phyloP scores from a whole-genome alignment of 2,797 vertebrate species.

The Siniperca scherzeri region DNA sequence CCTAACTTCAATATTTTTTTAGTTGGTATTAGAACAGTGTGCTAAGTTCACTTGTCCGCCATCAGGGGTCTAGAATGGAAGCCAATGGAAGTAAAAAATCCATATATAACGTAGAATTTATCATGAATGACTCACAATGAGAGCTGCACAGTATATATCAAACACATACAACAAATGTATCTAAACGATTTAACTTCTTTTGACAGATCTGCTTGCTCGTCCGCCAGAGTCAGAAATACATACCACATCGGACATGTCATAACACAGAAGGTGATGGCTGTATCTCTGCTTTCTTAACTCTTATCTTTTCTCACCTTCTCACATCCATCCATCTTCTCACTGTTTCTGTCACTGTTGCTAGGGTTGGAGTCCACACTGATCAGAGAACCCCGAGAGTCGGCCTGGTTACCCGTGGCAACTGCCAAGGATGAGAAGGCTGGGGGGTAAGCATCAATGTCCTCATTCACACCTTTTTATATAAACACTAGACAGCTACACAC shows the following conservation, averaged over 20 bases:
- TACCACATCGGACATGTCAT: background rate
- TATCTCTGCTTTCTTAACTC: background rate
- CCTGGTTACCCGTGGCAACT: slow-evolving; percentile 94
- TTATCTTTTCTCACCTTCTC: slow-evolving; percentile 89
- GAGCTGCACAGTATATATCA: background rate
- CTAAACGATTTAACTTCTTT: background rate
- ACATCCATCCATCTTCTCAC: slow-evolving; percentile 95
- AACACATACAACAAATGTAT: background rate
- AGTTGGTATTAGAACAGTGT: background rate
- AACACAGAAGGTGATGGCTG: background rate
- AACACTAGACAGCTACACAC: slow-evolving; percentile 1
- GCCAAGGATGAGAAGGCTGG: slow-evolving; percentile 97
- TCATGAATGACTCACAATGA: background rate
- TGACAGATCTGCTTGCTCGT: slow-evolving; percentile 7
- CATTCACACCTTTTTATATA: slow-evolving; percentile 39
- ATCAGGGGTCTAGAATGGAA: background rate
- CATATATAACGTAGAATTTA: background rate
- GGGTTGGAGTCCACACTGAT: slow-evolving; percentile 98
- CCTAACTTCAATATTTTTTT: background rate
- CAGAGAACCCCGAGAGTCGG: slow-evolving; percentile 96
- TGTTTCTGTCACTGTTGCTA: slow-evolving; percentile 95
- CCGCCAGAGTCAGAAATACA: background rate
- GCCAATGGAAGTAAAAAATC: background rate
- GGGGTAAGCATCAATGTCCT: slow-evolving; percentile 38
- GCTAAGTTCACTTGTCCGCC: background rate